Percentiles rank a stretch among this genome's conserved stretches.
These are phyloP conservation scores for Pseudomyrmex cubaensis DNA, from an alignment of 1,140 invertebrate genomes.

Conservation along the genomic window DNA sequence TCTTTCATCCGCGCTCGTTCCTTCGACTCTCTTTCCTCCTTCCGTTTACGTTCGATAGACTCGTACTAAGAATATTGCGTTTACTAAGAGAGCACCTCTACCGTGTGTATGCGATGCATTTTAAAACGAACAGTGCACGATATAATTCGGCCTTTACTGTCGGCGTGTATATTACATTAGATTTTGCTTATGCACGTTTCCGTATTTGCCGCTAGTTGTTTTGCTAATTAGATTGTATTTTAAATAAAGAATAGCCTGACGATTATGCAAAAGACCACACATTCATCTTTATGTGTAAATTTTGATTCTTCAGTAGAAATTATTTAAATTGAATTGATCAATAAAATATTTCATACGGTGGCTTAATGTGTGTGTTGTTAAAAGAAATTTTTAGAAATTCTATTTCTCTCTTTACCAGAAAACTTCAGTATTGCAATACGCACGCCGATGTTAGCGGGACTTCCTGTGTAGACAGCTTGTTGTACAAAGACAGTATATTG, in stretches of 20 bases:
- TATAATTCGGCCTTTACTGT: constrained; percentile 20
- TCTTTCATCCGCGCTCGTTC: constrained; percentile 87
- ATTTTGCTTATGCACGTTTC: constrained; percentile 25
- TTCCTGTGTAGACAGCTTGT: constrained; percentile 27
- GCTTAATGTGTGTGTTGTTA: background rate
- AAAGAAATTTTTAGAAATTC: background rate
- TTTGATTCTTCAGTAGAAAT: background rate
- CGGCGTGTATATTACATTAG: constrained; percentile 22
- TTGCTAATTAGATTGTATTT: background rate
- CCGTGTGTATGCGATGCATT: constrained; percentile 13
- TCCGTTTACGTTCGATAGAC: constrained; percentile 90
- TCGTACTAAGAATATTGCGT: constrained; percentile 88
- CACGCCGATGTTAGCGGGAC: background rate
- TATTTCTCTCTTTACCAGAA: background rate
- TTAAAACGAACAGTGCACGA: constrained; percentile 31
- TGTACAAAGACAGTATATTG: constrained; percentile 27
- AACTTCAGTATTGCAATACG: constrained; percentile 15
- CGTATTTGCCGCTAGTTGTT: background rate
- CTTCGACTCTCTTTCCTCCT: constrained; percentile 87
- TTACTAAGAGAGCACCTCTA: constrained; percentile 46
- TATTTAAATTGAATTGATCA: background rate
- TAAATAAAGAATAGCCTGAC: constrained; percentile 5
- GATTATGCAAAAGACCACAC: background rate
- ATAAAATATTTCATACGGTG: background rate
- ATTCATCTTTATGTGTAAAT: background rate